phyloP scores from a whole-genome alignment of 2,113 vertebrate species.

The Coturnix japonica region DNA sequence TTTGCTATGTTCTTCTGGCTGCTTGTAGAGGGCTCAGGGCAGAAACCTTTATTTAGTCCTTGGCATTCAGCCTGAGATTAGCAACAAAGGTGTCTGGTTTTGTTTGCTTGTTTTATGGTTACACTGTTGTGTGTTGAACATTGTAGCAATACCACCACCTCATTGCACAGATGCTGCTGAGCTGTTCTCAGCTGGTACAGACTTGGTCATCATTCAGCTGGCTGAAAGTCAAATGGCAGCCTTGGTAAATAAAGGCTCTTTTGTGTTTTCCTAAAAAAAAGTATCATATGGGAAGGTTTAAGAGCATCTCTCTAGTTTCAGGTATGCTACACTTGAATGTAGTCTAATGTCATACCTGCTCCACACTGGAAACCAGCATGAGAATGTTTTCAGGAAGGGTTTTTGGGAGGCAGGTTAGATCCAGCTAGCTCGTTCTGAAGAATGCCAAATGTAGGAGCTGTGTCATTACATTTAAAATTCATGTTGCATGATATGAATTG shows the following conservation, averaged over 20 bases:
- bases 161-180: constrained; percentile 20
- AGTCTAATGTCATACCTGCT: fast-evolving
- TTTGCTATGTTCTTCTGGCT: not conserved
- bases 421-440: not conserved
- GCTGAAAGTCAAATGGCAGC: not conserved
- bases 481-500: not conserved
- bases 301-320: not conserved
- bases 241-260: not conserved
- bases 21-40: not conserved
- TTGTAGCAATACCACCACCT: not conserved
- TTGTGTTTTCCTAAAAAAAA: not conserved
- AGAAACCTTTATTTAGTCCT: constrained; percentile 23
- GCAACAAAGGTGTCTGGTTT: not conserved
- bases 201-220: not conserved
- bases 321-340: not conserved
- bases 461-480: not conserved
- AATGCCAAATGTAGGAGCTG: not conserved
- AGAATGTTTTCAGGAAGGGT: not conserved
- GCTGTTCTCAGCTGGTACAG: not conserved
- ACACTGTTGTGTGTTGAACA: not conserved
- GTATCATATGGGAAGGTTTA: not conserved
- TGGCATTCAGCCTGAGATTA: not conserved
- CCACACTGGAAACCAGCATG: not conserved
- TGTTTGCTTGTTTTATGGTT: constrained; percentile 6
- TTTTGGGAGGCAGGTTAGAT: not conserved